Percentiles rank a stretch among this genome's conserved stretches.
phyloP scores from a whole-genome alignment of 2,888 invertebrate genomes.

The Cerceris rybyensis region DNA sequence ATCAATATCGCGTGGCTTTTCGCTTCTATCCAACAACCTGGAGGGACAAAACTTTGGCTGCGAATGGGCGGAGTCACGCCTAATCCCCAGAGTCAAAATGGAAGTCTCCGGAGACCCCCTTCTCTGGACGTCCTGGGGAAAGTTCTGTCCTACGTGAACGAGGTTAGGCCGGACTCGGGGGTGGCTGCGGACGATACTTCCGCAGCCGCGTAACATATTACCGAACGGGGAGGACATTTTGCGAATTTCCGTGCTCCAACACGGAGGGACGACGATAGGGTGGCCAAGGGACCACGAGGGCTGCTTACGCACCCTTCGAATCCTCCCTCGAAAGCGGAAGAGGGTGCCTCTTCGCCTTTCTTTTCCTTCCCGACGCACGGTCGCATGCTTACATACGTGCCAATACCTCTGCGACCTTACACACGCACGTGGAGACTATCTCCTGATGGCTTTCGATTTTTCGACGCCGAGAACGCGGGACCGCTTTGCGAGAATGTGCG shows the following conservation, averaged over 20 bases:
- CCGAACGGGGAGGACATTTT: constrained; percentile 72
- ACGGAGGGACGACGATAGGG: constrained; percentile 39
- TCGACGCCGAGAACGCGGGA: constrained; percentile 16
- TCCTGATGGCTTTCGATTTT: constrained; percentile 70
- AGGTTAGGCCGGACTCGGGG: constrained; percentile 61
- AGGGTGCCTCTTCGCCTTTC: constrained; percentile 42
- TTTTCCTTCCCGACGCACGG: constrained; percentile 44
- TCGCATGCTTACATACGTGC: constrained; percentile 53
- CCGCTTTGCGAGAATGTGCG: constrained; percentile 15
- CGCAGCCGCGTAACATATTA: constrained; percentile 71
- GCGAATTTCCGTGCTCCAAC: constrained; percentile 68
- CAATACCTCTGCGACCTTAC: constrained; percentile 66
- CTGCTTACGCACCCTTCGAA: constrained; percentile 53
- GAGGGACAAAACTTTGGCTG: constrained; percentile 64
- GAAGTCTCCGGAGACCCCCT: constrained; percentile 80
- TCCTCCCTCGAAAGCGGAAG: constrained; percentile 47
- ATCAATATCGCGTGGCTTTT: constrained; percentile 80
- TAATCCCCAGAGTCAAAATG: constrained; percentile 82
- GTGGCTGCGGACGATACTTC: constrained; percentile 75
- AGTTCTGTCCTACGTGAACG: constrained; percentile 56
- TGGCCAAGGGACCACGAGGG: constrained; percentile 46
- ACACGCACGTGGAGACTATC: constrained; percentile 48
- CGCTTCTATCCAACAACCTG: constrained; percentile 73
- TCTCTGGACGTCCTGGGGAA: constrained; percentile 42
- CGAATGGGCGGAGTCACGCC: constrained; percentile 80